Base-by-base conservation (phyloP, 2,888 invertebrate genomes). In the Julus scanicus region DNA sequence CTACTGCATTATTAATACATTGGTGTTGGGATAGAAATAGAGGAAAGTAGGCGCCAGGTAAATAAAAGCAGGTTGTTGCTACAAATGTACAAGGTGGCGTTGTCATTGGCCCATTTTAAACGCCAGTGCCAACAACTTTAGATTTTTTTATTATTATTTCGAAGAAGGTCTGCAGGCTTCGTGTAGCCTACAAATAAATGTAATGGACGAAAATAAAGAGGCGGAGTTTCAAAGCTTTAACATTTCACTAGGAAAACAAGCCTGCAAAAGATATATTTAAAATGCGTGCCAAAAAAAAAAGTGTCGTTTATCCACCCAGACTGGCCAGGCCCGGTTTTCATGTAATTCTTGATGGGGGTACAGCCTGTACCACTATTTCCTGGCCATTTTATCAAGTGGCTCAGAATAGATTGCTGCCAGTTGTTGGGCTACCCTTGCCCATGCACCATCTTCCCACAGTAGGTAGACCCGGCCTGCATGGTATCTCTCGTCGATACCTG, bases 31-130 rank as follows among this genome's bases (percentile, higher is more conserved):
- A 63, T 63, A 63, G 63, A 4, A 63, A 63, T 63, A 63, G 63
- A 63, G 63, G 63, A 63, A 63, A n/a, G 63, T 63, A 20, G 63
- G 20, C 63, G 63, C 63, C 63, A 63, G 63, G 63, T 63, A 63
- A 63, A 63, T 63, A 63, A 63, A 63, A 63, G 63, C 63, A 63
- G 63, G 63, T 63, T 63, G 63, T 63, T 63, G 63, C 63, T 63
- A 63, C 63, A 63, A n/a, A 63, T 63, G 63, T 63, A 63, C 63
- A 63, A 63, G 63, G 63, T 63, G 84, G 84, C 13, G 84, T 84
- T 84, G 84, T 44, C 84, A 84, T 84, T 84, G 84, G 84, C 84
- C 84, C 44, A 39, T 44, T 84, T 84, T 84, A 40, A 39, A 84
- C 84, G 84, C 39, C 44, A 39, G 84, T 84, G 44, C 84, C 84